Percentiles rank a stretch among this genome's conserved stretches.
Evolutionary conservation across 1,140 invertebrate genomes (phyloP).

Genomic region (Coptotermes formosanus): DNA sequence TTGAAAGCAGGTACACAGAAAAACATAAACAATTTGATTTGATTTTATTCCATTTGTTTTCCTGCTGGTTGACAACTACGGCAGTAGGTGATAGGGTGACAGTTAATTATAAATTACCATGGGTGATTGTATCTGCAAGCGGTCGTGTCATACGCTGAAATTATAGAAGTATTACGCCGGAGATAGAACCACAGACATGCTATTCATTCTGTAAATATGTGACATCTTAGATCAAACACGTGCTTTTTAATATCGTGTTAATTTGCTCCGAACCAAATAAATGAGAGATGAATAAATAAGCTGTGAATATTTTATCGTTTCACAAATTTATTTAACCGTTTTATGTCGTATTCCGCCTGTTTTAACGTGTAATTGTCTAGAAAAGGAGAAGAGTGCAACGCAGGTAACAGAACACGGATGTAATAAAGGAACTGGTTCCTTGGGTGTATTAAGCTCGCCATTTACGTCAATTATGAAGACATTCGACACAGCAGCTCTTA

Average conservation of each 20-base stretch:
- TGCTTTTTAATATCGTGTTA: neutral
- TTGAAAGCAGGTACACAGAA: neutral
- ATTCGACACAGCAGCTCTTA: no score
- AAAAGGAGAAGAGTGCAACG: no score
- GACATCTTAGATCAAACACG: neutral
- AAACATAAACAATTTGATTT: slow-evolving; percentile 5
- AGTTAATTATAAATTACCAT: neutral
- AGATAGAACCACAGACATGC: neutral
- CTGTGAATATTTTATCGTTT: neutral
- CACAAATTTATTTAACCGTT: no score
- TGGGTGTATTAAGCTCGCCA: no score
- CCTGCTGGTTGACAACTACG: neutral
- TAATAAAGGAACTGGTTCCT: no score
- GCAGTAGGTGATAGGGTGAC: neutral
- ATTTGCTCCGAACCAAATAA: neutral
- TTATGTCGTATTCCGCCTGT: no score
- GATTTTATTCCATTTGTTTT: neutral
- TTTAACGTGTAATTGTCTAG: no score
- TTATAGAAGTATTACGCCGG: neutral
- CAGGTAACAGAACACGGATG: no score
- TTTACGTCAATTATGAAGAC: no score
- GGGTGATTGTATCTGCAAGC: neutral
- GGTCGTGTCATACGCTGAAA: neutral
- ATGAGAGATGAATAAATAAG: neutral
- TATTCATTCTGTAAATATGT: neutral